Evolutionary conservation across 2,888 invertebrate genomes (phyloP), one percentile per base, ranked within the genome.

Genomic region (Leptinotarsa rubiginosa): DNA sequence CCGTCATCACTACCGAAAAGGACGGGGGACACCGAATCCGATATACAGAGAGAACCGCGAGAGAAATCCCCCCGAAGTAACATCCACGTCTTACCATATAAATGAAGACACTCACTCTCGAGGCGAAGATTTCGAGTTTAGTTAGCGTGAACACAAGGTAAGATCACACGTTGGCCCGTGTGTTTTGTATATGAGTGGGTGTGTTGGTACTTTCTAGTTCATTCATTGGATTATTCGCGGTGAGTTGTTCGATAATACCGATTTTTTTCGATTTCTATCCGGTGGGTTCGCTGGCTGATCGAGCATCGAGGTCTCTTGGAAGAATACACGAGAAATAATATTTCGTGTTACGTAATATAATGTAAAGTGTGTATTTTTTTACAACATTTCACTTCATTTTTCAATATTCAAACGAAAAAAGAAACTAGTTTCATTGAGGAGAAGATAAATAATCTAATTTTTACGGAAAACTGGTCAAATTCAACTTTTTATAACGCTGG

Each of bases 81-180:
- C 78, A 69, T 74, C 64, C 73, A 75, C 73, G 72, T 76, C 76
- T 78, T 76, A 75, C 77, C 74, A 75, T 78, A 78, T 78, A 78
- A 81, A 81, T 79, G 80, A 80, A 74, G 78, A 79, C 78, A 80
- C 80, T 80, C 80, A 76, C 80, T 81, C 80, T 82, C 78, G 73
- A 69, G 75, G 69, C 69, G 69, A 78, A 81, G 81, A 82, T 83
- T 83, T 80, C 79, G 79, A 80, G 78, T 81, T 76, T 73, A 76
- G 80, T 78, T 79, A 79, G 78, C 77, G 80, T 79, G 75, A 76
- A 76, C 67, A 75, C 78, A 81, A 81, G 81, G 81, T 80, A 81
- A 79, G 81, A 78, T 75, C 69, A 73, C 65, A 74, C 75, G 73
- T 75, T 75, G 41, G 41, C n/a, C 72, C 75, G 75, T 72, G 79